Conservation (phyloP, 2,113 vertebrate species). For the Nothocercus julius region DNA sequence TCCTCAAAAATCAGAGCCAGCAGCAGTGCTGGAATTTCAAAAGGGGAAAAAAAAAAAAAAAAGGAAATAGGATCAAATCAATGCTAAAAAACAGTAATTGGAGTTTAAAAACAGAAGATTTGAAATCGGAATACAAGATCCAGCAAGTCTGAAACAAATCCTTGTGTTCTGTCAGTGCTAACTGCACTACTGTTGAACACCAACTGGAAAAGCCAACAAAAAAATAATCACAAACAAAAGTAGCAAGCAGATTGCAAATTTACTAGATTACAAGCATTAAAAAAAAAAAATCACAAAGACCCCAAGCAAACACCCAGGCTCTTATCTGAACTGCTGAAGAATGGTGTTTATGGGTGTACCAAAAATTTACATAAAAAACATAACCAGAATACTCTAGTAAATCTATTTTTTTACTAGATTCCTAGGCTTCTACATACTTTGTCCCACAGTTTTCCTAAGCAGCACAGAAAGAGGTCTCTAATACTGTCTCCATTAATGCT, state of each 20-base stretch:
- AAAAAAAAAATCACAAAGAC: neutral
- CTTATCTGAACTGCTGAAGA: neutral
- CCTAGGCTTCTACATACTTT: neutral
- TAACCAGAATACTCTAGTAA: neutral
- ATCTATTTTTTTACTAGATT: neutral
- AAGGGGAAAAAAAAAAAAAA: neutral
- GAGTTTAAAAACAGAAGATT: neutral
- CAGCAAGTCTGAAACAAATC: constrained; percentile 17
- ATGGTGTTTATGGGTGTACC: neutral
- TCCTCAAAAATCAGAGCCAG: neutral
- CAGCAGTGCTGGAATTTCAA: neutral
- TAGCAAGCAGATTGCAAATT: neutral
- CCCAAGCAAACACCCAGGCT: neutral
- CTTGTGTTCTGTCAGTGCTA: neutral
- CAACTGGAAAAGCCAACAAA: constrained; percentile 24
- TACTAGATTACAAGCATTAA: neutral
- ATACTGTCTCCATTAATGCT: neutral
- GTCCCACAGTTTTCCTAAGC: neutral
- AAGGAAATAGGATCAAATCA: neutral
- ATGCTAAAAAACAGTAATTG: neutral
- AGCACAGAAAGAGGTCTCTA: neutral
- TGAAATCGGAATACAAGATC: neutral
- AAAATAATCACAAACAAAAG: neutral
- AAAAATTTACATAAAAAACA: neutral
- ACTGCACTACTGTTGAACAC: neutral